Base-by-base conservation (phyloP, 2,113 vertebrate species). In the Pimephales promelas region DNA sequence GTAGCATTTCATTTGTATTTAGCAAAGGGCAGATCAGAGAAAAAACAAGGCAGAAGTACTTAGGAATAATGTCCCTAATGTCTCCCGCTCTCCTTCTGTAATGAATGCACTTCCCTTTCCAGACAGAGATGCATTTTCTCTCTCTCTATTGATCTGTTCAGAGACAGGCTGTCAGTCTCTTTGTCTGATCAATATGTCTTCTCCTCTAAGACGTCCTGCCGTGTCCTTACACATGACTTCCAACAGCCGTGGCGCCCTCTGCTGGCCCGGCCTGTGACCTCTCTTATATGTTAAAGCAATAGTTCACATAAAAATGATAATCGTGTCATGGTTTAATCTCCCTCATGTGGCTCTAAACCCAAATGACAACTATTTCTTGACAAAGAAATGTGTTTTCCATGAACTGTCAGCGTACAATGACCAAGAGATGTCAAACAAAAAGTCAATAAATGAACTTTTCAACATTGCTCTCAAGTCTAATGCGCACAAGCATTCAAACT, bases 111-210 rank as follows among this genome's bases (percentile, higher is more conserved):
- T 36, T 45, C 66, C 40, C n/a, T 49, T 72, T 72, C 24, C 43
- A 45, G 36, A 40, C 68, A 1, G 36, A 72, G 40, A 34, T 66
- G 62, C 64, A 54, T 28, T 64, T n/a, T 71, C 45, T 71, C 52
- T 36, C 82, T 40, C 71, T 40, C 81, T 75, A 64, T 80, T 76
- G 82, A 82, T 59, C 72, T 61, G 83, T 56, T 84, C 84, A 83
- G 56, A 79, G 76, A 36, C 36, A 81, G 64, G 24, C 70, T 81
- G 82, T 82, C 88, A 86, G 59, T 62, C 66, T 47, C 16, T 78
- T 79, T 87, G 62, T 86, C 71, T 84, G 70, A 78, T 74, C 82
- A 34, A 81, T 76, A 24, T 76, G 28, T 84, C 80, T 43, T 84
- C 79, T 43, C 62, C 70, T 62, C 9, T 13, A 81, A 22, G 61